Base-by-base conservation (phyloP, 2,797 vertebrate genomes). In the Vespertilio murinus region DNA sequence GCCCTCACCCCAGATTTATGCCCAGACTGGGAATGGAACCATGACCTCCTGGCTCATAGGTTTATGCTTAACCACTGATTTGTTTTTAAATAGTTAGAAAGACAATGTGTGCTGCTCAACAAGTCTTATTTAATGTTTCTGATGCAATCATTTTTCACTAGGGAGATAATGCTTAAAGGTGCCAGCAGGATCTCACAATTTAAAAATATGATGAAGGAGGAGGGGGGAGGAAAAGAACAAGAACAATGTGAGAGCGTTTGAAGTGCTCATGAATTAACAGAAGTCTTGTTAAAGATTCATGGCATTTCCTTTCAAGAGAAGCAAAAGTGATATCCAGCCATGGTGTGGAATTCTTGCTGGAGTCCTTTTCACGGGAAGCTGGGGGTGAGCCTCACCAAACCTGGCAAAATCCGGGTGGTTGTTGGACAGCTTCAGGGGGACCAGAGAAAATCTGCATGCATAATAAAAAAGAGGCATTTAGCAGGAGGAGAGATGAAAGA, bases 21-120 rank as follows among this genome's bases (percentile, higher is more conserved):
- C 59, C 59, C 59, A 61, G 59, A 61, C 13, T 61, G 28, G 59
- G 28, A 61, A 61, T 61, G 59, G 59, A 61, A 30, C 28, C 59
- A 14, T 61, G 28, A 61, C 59, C 59, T 30, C 12, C 56, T 59
- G 59, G 12, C 14, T 61, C 59, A 61, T 30, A 14, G 28, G 28
- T 61, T 12, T 61, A 61, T 61, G 13, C 12, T 14, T 61, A 61
- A 61, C 59, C 59, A 14, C 59, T 69, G 20, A 45, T 52, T 73
- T 69, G 64, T 69, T 95, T 96, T 78, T 84, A 81, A 74, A 75
- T 45, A 56, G 28, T 69, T 83, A 75, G 8, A 4, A 79, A 90
- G 64, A 67, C 16, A 65, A 80, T 22, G 8, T 22, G 8, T 54
- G 1, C 42, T 85, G 30, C 17, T 73, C 33, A 78, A 91, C 85